A percentile compares a stretch with the other conserved stretches of the same genome.
phyloP scores from a whole-genome alignment of 1,140 invertebrate species.

The Pseudomyrmex dendroicus region DNA sequence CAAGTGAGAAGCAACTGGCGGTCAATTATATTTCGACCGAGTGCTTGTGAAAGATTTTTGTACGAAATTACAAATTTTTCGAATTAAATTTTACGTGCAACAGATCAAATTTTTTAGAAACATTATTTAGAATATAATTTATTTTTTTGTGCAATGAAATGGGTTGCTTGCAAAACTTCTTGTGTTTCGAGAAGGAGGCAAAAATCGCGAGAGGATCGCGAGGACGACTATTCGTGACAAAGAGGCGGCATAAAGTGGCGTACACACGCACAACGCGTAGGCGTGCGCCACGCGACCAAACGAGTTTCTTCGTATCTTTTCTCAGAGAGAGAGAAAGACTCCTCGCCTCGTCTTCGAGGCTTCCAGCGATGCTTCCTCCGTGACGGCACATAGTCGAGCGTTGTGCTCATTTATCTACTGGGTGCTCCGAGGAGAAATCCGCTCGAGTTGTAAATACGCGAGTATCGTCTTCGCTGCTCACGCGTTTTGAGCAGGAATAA shows the following conservation, averaged over 20 bases:
- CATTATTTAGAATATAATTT: too few relatives aligned
- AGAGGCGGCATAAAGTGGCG: constrained; percentile 61
- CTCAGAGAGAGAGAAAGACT: background rate
- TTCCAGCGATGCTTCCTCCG: constrained; percentile 42
- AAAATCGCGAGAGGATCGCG: constrained; percentile 64
- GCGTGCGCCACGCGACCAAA: constrained; percentile 80
- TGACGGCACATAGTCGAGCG: constrained; percentile 55
- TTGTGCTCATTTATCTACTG: constrained; percentile 20
- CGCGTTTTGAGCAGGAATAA: too few relatives aligned
- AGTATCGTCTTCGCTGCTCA: too few relatives aligned
- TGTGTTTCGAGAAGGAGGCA: constrained; percentile 15
- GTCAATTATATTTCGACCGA: background rate
- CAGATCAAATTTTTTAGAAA: too few relatives aligned
- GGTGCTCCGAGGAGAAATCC: constrained; percentile 25
- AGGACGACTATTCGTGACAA: constrained; percentile 36
- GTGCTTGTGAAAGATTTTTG: background rate
- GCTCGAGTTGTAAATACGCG: background rate
- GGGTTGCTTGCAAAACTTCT: too few relatives aligned
- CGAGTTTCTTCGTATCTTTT: constrained; percentile 74
- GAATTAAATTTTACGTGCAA: too few relatives aligned
- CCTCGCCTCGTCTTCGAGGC: constrained; percentile 63
- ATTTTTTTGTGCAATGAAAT: too few relatives aligned
- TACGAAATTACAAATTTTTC: background rate
- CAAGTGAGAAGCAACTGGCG: background rate
- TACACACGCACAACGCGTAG: constrained; percentile 76